Base-by-base conservation (phyloP, 35 echinoderm and acorn worm species). In the Apostichopus californicus region DNA sequence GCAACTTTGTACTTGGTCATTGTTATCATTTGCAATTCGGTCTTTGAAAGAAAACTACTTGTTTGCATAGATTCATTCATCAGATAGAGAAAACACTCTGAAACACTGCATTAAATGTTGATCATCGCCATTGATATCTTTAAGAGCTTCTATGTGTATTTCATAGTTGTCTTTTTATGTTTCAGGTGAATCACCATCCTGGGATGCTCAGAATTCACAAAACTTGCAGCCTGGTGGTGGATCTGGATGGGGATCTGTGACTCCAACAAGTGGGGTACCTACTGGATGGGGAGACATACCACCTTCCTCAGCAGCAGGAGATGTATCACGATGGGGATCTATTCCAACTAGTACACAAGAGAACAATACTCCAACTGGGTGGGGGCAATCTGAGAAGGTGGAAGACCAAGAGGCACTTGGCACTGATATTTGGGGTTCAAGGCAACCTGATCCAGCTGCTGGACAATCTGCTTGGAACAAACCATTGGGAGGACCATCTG, bases 231-330 rank as follows among this genome's bases (percentile, higher is more conserved):
- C 81, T 20, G 81, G 56, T 59, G 52, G 56, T 28, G 63, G 86
- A 28, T 89, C 86, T 20, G 86, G 86, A 54, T 89, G 86, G 86
- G 86, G 86, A 25, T 73, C 86, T 18, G 63, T 10, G 28, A 93
- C 92, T 78, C 92, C 81, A 93, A 87, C 84, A 28, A 86, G 73
- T 65, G 75, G 22, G 25, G 72, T 23, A 60, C 68, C 92, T 2
- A 87, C 23, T 17, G 92, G 92, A 78, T 93, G 92, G 92, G 92
- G 92, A 9, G 92, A 93, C 63, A 52, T 78, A 63, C 56, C 90
- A 20, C 56, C 90, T 15, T 73, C 86, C 3, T 73, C 87, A 77
- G 56, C 87, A 28, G 8, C 89, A 61, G 73, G 15, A 57, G 61
- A 79, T 56, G 77, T 5, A 14, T 55, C 86, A 55, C 70, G 89